Percentiles rank a stretch among this genome's conserved stretches.
These are phyloP conservation scores for Priocnemis perturbator DNA, from an alignment of 2,888 invertebrate genomes.

Conservation along the genomic window DNA sequence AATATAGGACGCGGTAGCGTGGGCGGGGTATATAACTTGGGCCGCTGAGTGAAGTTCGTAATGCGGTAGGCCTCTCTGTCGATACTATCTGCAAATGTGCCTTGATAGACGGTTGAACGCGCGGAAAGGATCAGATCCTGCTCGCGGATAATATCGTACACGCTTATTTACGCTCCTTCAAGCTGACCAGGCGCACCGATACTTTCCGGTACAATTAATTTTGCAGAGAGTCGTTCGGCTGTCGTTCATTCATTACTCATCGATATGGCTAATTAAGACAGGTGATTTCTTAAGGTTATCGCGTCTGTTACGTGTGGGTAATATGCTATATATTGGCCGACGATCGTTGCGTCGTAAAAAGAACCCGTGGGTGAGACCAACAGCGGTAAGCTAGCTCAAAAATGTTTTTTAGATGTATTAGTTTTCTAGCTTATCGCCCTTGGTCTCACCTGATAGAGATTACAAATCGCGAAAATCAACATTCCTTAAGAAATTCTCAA, in stretches of 20 bases:
- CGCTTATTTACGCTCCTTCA: conserved; percentile 24
- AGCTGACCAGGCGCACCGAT: conserved; percentile 32
- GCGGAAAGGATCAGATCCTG: conserved; percentile 35
- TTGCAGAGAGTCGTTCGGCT: background rate
- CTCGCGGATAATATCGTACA: conserved; percentile 29
- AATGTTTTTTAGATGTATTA: too few relatives aligned
- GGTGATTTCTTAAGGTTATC: conserved; percentile 16
- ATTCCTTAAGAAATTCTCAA: too few relatives aligned
- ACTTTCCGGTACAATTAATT: conserved; percentile 16
- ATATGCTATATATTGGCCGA: too few relatives aligned
- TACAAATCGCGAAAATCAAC: too few relatives aligned
- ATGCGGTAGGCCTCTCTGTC: conserved; percentile 25
- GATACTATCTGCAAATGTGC: conserved; percentile 38
- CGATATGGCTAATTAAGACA: conserved; percentile 27
- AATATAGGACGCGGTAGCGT: conserved; percentile 12
- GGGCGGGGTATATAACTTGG: conserved; percentile 23
- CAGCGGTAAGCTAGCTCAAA: too few relatives aligned
- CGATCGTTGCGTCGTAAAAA: too few relatives aligned
- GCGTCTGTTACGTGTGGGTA: background rate
- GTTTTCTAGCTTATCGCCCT: too few relatives aligned
- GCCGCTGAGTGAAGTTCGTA: conserved; percentile 30
- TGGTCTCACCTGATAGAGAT: too few relatives aligned
- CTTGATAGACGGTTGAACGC: conserved; percentile 29
- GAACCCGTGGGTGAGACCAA: too few relatives aligned
- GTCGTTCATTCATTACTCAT: conserved; percentile 1